These are phyloP conservation scores for Pseudorectes ferrugineus DNA, from an alignment of 2,113 vertebrate genomes.

Conservation along the genomic window DNA sequence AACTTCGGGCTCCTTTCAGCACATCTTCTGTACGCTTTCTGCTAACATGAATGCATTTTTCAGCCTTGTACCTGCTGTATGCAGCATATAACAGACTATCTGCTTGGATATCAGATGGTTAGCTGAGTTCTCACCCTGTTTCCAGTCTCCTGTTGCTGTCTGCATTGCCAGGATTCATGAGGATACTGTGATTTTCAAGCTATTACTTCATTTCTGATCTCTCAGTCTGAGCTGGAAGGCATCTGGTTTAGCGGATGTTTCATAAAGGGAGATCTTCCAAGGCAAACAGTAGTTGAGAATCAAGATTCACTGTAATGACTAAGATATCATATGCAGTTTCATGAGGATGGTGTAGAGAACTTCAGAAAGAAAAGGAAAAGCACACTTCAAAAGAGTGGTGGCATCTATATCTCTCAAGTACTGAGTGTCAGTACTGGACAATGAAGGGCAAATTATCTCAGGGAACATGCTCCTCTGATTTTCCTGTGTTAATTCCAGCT, in stretches of 20 bases:
- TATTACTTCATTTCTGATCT: neutral
- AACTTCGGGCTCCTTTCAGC: neutral
- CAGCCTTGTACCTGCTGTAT: neutral
- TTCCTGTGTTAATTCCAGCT: neutral
- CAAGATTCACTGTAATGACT: neutral
- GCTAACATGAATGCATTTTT: neutral
- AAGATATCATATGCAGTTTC: neutral
- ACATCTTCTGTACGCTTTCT: neutral
- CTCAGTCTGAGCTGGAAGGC: neutral
- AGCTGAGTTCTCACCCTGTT: neutral
- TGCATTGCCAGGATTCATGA: neutral
- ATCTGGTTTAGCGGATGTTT: neutral
- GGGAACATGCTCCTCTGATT: neutral
- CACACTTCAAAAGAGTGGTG: neutral
- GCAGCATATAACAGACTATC: neutral
- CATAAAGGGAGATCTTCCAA: neutral
- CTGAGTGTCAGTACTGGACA: neutral
- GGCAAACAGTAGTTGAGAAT: neutral
- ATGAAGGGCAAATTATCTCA: neutral
- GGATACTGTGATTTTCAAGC: neutral
- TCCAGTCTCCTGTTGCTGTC: neutral
- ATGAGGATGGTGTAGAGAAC: neutral
- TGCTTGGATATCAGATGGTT: neutral
- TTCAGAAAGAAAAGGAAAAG: neutral
- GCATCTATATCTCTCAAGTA: neutral